Evolutionary conservation across 2,113 vertebrate genomes (phyloP).

Genomic region (Paedocypris sp.): DNA sequence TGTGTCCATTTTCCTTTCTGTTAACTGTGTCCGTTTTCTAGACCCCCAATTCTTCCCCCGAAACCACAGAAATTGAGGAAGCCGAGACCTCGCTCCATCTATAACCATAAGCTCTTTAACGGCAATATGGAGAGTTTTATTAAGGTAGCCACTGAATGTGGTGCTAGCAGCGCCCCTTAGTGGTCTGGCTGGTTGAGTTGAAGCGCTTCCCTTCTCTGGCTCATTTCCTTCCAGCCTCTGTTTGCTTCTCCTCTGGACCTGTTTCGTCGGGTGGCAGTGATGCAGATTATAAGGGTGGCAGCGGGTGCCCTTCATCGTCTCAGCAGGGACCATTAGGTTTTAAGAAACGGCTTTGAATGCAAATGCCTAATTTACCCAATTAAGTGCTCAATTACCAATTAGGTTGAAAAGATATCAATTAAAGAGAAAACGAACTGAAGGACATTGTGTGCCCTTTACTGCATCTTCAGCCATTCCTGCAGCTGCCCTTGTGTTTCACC

Average conservation of each 20-base stretch:
- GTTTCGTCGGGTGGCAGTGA: conserved; percentile 34
- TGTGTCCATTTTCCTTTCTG: conserved; percentile 55
- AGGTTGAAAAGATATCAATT: background rate
- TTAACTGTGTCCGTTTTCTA: conserved; percentile 62
- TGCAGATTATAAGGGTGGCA: conserved; percentile 27
- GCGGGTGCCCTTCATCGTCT: background rate
- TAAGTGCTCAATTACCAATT: background rate
- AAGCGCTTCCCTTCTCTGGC: conserved; percentile 35
- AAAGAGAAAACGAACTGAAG: background rate
- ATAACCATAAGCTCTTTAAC: conserved; percentile 99
- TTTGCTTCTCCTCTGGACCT: conserved; percentile 19
- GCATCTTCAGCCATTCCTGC: conserved; percentile 47
- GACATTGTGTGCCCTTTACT: conserved; percentile 20
- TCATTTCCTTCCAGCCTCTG: conserved; percentile 29
- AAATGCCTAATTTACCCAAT: background rate
- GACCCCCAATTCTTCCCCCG: conserved; percentile 96
- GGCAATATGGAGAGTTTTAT: conserved; percentile 99
- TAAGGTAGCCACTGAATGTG: conserved; percentile 77
- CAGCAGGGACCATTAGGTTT: background rate
- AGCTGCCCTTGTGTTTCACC: conserved; percentile 50
- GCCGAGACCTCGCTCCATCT: conserved; percentile 94
- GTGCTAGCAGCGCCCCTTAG: conserved; percentile 58
- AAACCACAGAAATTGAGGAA: conserved; percentile 99
- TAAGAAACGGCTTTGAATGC: background rate
- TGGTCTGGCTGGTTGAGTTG: conserved; percentile 62